Conservation (phyloP, 2,888 invertebrate genomes). For the Pardosa pseudoannulata region DNA sequence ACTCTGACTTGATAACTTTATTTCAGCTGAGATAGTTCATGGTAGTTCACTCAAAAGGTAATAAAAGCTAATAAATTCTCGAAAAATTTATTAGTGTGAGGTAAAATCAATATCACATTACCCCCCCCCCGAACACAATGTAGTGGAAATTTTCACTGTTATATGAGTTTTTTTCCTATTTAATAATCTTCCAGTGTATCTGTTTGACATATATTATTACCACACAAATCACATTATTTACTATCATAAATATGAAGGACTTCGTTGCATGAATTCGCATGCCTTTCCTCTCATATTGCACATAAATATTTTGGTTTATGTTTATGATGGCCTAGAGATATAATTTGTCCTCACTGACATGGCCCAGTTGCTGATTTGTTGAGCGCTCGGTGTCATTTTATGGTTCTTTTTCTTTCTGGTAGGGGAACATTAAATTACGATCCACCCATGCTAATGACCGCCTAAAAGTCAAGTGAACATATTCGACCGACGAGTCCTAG, state of each 20-base stretch:
- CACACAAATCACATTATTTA: not conserved
- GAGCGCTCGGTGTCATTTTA: constrained; percentile 25
- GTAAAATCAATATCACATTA: too few relatives aligned
- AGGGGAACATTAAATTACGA: constrained; percentile 53
- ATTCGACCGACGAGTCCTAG: constrained; percentile 38
- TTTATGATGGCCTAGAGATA: not conserved
- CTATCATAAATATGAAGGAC: not conserved
- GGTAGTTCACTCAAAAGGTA: too few relatives aligned
- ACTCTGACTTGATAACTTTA: too few relatives aligned
- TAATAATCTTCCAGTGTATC: not conserved
- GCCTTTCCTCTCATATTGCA: not conserved
- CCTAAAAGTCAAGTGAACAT: constrained; percentile 55
- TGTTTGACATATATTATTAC: not conserved
- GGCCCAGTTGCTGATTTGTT: constrained; percentile 62
- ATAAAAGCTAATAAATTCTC: too few relatives aligned
- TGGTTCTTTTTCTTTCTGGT: too few relatives aligned
- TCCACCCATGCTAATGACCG: constrained; percentile 57
- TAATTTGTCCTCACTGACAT: constrained; percentile 5
- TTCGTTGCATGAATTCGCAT: not conserved
- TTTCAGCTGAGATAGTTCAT: too few relatives aligned
- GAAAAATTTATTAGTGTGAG: too few relatives aligned
- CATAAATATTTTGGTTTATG: not conserved
- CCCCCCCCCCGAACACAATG: too few relatives aligned
- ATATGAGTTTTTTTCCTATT: not conserved
- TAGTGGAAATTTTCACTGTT: too few relatives aligned